Percentiles rank a stretch among this genome's conserved stretches.
Conservation (phyloP, 2,888 invertebrate species). For the Buathra laborator region DNA sequence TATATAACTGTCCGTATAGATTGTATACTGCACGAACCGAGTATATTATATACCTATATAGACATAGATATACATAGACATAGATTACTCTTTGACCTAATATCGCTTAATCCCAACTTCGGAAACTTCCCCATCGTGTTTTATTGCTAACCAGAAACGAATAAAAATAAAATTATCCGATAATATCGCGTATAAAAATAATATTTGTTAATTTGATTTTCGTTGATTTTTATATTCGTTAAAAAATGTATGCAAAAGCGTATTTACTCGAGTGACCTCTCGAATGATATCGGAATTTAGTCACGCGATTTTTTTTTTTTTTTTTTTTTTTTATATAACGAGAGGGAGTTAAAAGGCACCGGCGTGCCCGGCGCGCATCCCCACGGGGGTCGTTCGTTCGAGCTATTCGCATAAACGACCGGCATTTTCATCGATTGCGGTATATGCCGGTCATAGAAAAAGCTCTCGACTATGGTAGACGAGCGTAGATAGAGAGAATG, state of each 20-base stretch:
- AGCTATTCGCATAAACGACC: conserved; percentile 34
- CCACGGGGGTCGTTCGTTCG: conserved; percentile 29
- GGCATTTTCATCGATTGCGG: conserved; percentile 32
- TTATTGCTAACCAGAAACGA: conserved; percentile 50
- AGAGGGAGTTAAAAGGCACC: not conserved
- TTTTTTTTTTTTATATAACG: conserved; percentile 16
- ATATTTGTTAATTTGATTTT: not conserved
- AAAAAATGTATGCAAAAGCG: not conserved
- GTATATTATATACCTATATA: conserved; percentile 15
- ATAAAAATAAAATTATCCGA: conserved; percentile 35
- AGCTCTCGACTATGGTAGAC: conserved; percentile 23
- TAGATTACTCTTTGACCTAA: conserved; percentile 53
- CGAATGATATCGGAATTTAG: conserved; percentile 4
- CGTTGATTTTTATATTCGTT: not conserved
- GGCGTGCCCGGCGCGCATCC: conserved; percentile 8
- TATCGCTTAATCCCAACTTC: conserved; percentile 41
- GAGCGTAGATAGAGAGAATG: not conserved
- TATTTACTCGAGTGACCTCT: not conserved
- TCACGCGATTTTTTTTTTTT: conserved; percentile 48
- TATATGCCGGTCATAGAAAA: conserved; percentile 39
- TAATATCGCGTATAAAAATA: not conserved
- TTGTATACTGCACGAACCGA: not conserved
- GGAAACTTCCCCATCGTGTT: conserved; percentile 30
- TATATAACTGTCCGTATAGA: conserved; percentile 15
- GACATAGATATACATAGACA: conserved; percentile 22